Percentiles rank a stretch among this genome's conserved stretches.
Evolutionary conservation across 2,888 invertebrate genomes (phyloP).

Genomic region (Tanaodytes sp.): DNA sequence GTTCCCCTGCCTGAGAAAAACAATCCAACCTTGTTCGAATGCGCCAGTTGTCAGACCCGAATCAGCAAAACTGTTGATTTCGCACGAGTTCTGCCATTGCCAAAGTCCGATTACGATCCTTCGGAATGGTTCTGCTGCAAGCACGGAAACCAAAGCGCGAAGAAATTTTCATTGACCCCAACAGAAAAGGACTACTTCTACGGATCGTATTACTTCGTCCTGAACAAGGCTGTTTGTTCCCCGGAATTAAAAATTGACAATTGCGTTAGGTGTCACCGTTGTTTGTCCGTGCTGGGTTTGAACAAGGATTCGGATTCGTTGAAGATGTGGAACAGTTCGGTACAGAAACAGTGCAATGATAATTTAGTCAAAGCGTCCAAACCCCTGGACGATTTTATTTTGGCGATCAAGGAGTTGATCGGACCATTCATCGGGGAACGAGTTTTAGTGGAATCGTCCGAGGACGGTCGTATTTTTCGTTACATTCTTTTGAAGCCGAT

Average conservation of each 20-base stretch:
- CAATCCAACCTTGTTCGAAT: conserved; percentile 56
- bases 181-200: conserved; percentile 66
- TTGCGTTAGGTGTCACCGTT: conserved; percentile 64
- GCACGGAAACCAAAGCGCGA: conserved; percentile 49
- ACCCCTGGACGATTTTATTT: conserved; percentile 63
- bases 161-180: conserved; percentile 56
- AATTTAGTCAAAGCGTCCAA: conserved; percentile 42
- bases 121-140: conserved; percentile 70
- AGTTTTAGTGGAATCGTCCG: conserved; percentile 63
- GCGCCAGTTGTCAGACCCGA: conserved; percentile 59
- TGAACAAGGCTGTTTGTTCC: conserved; percentile 60
- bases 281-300: conserved; percentile 63
- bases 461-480: conserved; percentile 53
- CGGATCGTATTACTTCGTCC: conserved; percentile 60
- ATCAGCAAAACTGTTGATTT: conserved; percentile 61
- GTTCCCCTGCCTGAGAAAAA: conserved; percentile 59
- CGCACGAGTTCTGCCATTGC: conserved; percentile 65
- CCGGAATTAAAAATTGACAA: conserved; percentile 57
- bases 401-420: conserved; percentile 60
- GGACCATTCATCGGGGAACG: conserved; percentile 61
- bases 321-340: conserved; percentile 67
- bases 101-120: conserved; percentile 65
- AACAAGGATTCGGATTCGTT: conserved; percentile 56
- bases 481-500: conserved; percentile 62
- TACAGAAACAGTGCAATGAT: conserved; percentile 58